Evolutionary conservation across 2,797 vertebrate genomes (phyloP), one percentile per base, ranked within the genome.

Genomic region (Dromococcyx pavoninus): DNA sequence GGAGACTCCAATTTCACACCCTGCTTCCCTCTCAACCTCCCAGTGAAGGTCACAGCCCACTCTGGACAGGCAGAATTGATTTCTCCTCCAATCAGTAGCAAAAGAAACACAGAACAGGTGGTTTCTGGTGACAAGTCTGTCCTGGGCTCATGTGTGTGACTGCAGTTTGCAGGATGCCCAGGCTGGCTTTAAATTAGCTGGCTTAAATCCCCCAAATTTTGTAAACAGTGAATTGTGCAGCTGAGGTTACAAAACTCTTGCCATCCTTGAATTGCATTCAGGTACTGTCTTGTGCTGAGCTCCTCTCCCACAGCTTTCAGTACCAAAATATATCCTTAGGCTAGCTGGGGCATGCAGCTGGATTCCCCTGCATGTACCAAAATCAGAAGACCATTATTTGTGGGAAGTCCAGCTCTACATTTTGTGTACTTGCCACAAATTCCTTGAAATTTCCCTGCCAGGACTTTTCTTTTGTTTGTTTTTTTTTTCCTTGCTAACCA

Each of bases 1-100:
- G 85, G 91, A 96, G 95, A 84, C 92, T 96, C 79, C 89, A 95
- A 95, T 95, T 97, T 97, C 95, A 96, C 94, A 96, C 70, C 76
- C 91, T 91, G 79, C 67, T 96, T 96, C 91, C 33, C 66, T 86
- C 82, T 50, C 70, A 53, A 7, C 8, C 2, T 78, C 80, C 65
- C 44, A 18, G 43, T 28, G 56, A 92, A 93, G 92, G 95, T 88
- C 89, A 84, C 89, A 86, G 76, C 27, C 73, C 75, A 56, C 66
- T 88, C 79, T 81, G 51, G 66, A 39, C 73, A 54, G 1, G 1
- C 60, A 15, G 73, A 43, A 66, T 28, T 65, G 44, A 46, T 90
- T 97, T 78, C 62, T 72, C 33, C 58, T 92, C 43, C 54, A 46
- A 5, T 30, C 66, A 88, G 32, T 60, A 83, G 64, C 32, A 62